Base-by-base conservation (phyloP, 1,140 invertebrate genomes). In the Stratiolaelaps scimitus region DNA sequence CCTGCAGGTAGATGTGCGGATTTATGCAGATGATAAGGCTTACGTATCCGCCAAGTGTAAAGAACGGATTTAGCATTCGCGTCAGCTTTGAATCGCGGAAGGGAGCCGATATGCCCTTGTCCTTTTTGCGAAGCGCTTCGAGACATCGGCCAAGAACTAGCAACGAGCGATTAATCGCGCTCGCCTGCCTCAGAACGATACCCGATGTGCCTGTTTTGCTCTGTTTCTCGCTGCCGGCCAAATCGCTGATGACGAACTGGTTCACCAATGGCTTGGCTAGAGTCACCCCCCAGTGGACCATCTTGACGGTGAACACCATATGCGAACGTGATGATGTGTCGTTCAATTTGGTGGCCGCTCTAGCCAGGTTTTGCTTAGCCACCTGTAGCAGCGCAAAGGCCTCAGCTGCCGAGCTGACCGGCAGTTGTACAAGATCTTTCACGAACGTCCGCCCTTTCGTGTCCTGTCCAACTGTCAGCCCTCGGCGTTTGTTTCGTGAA, bases 161-260 rank as follows among this genome's bases (percentile, higher is more conserved):
- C 0, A 96, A 77, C 20, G 89, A 94, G 1, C 84, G 84, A 73
- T 97, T 96, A 68, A 96, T 95, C 71, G 85, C 88, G 67, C 87
- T 83, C 0, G 90, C 88, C 77, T 97, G 92, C 72, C 83, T 85
- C 20, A 94, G 76, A 19, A 89, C 74, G 2, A 83, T 83, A 17
- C 91, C 91, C n/a, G 81, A 80, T 75, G 88, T 90, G 29, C 84
- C 77, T 0, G 92, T 91, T 74, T 90, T 91, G 53, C 83, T 83
- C 15, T 83, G 79, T n/a, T 92, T 78, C 76, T 96, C 15, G 20
- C 53, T 60, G 20, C 53, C 53, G 20, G 53, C 53, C 4, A 60
- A 34, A 60, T 60, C 53, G 53, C 53, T 60, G 20, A 60, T 60
- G 15, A 60, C 53, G 15, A 29, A 56, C 23, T 69, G 67, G 2